Percentiles rank a stretch among this genome's conserved stretches.
phyloP scores from a whole-genome alignment of 2,888 invertebrate species.

The Diarsia mendica region DNA sequence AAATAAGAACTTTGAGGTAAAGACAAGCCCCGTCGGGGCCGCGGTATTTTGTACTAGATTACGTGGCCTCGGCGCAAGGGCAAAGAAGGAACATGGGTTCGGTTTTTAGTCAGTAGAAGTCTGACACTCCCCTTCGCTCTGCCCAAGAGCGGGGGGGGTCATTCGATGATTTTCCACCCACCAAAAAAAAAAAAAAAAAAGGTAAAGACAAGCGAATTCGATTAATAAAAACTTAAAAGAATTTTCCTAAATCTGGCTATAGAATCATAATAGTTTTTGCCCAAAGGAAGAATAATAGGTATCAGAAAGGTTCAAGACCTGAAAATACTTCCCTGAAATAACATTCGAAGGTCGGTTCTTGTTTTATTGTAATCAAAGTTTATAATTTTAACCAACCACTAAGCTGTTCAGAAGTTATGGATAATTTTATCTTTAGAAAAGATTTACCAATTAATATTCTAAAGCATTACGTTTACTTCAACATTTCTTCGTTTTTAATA shows the following conservation, averaged over 20 bases:
- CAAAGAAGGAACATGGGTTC: too few relatives aligned
- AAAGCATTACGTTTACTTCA: conserved; percentile 5
- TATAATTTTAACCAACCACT: conserved; percentile 20
- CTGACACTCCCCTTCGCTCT: too few relatives aligned
- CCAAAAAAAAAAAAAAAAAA: too few relatives aligned
- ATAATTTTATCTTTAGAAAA: neutral
- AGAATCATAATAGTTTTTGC: conserved; percentile 61
- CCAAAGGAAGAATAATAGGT: conserved; percentile 52
- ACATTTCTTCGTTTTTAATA: conserved; percentile 22
- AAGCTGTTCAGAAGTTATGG: neutral
- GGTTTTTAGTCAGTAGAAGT: too few relatives aligned
- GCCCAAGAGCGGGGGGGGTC: too few relatives aligned
- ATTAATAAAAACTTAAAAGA: conserved; percentile 10
- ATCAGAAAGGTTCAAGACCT: neutral
- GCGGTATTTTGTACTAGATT: too few relatives aligned
- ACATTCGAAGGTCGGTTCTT: neutral
- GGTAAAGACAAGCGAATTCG: conserved; percentile 11
- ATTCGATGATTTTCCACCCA: too few relatives aligned
- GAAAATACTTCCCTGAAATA: conserved; percentile 10
- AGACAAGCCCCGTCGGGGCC: too few relatives aligned
- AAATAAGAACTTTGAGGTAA: neutral
- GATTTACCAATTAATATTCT: conserved; percentile 7
- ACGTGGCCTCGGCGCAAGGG: too few relatives aligned
- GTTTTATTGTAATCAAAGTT: conserved; percentile 34
- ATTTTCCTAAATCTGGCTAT: conserved; percentile 17